Base-by-base conservation (phyloP, 2,113 vertebrate genomes). In the Neolamprologus fasciatus region DNA sequence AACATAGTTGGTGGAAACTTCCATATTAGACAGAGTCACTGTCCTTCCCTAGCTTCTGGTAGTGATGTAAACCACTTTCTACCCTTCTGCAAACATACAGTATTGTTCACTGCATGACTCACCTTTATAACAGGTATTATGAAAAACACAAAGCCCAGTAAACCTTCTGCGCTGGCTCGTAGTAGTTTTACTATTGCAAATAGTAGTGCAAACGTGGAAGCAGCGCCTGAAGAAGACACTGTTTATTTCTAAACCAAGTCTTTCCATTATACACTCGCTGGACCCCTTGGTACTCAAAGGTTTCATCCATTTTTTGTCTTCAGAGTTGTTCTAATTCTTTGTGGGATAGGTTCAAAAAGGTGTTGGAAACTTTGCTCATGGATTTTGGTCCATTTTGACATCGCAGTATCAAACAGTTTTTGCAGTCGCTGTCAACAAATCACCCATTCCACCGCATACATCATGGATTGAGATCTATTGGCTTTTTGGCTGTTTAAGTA, bases 41-140 rank as follows among this genome's bases (percentile, higher is more conserved):
- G 57, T 11, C 61, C 21, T 13, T 66, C 16, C 13, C 4, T 7
- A 17, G n/a, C 16, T 31, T 45, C 42, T 7, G 17, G 37, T n/a
- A 53, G 21, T 40, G 45, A 63, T 82, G 47, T 50, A 37, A 45
- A 47, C 45, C 58, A 51, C 61, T 81, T 50, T 81, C 71, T 40
- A 82, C 23, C 23, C 33, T 19, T 81, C 19, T 68, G 78, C 57
- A 28, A 40, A 66, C 26, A 73, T 4, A 58, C 40, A 54, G 23
- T 76, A 76, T 87, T 81, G n/a, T 87, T 82, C 23, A 76, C 78
- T 14, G n/a, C 28, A 35, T 91, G 86, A 93, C 81, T 92, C 90
- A 83, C 87, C 85, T 90, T 78, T 89, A 89, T 13, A 79, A 76
- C 82, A 85, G 51, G 31, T 84, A 19, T 89, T 85, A 82, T 81